Base-by-base conservation (phyloP, 2,797 vertebrate genomes). In the Amblyraja radiata region DNA sequence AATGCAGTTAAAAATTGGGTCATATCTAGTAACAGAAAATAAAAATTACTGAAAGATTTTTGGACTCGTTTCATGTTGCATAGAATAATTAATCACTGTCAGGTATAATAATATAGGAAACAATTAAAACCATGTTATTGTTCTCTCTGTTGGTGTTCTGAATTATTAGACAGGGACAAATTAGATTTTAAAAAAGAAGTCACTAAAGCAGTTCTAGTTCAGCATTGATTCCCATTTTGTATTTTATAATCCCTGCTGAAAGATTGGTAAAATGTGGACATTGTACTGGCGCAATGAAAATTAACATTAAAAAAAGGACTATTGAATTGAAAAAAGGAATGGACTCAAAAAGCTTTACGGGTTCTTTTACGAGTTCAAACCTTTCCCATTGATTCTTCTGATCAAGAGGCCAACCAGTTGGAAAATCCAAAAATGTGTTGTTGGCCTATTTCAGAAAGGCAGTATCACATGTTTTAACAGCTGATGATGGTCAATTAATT, bases 121-220 rank as follows among this genome's bases (percentile, higher is more conserved):
- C 1, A 84, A 61, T 84, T 84, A 84, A 84, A 84, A 84, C 25
- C 81, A 84, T 84, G 81, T 28, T 79, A 16, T 79, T 84, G 54
- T 61, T 9, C 81, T n/a, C 54, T n/a, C 9, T 46, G 14, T 54
- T 61, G 54, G 11, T 84, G 81, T 61, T 84, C 54, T 84, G 81
- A 28, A 61, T 58, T 84, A 58, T 61, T 28, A 2, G 54, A 84
- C 81, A 61, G 81, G 54, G n/a, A 61, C 61, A 84, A 84, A 28
- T 84, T 58, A 28, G 58, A 32, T 32, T 32, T 0, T 32, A 32
- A 32, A 32, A 32, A 32, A 32, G 23, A 84, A 84, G 54, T 61
- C 23, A 13, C 23, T 6, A 25, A 58, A 8, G 21, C 80, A 83
- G 80, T 28, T 25, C 58, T n/a, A 61, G 25, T 86, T 86, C 21